Base-by-base conservation (phyloP, 1,140 invertebrate genomes). In the Lethocerus indicus region DNA sequence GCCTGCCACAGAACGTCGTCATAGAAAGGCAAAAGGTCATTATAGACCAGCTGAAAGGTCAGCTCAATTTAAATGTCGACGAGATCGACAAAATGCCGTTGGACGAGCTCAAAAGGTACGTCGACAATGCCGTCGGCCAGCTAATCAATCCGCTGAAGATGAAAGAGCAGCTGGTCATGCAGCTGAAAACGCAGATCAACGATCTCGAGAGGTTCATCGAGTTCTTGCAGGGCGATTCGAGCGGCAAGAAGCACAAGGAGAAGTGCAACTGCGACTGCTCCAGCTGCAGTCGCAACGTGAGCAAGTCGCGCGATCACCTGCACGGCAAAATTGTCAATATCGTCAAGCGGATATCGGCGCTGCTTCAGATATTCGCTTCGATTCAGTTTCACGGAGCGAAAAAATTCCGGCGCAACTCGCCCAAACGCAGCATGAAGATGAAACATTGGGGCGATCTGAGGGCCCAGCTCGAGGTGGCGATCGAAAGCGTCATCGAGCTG, bases 171-270 rank as follows among this genome's bases (percentile, higher is more conserved):
- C 64, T 96, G 18, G 91, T 98, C 3, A 73, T 71, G 28, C 95
- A 99, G 65, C 67, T 99, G 9, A 95, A 96, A 68, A 91, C 89
- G 9, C 95, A 99, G 66, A 90, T 99, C 42, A 77, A 81, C 40
- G 95, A 98, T 67, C 73, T 98, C 62, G 95, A 98, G 65, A 75
- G 91, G 52, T 98, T 98, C 64, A 97, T 99, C 59, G 78, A 87
- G 58, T 92, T 96, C 61, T 71, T 99, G 49, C 94, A 98, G 75
- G 83, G 80, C 35, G 39, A 47, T 46, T 47, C 49, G 27, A 37
- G 7, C 3, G 13, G 20, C 20, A 37, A 13, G 18, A n/a, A 37
- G 1, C 37, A 40, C 16, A 53, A 49, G 29, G 37, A 36, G 28
- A 45, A 54, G n/a, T 51, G 45, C 43, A 42, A 29, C 24, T 52